Percentiles rank a stretch among this genome's conserved stretches.
Conservation (phyloP, 2,113 vertebrate genomes). For the Melanocharis versteri region DNA sequence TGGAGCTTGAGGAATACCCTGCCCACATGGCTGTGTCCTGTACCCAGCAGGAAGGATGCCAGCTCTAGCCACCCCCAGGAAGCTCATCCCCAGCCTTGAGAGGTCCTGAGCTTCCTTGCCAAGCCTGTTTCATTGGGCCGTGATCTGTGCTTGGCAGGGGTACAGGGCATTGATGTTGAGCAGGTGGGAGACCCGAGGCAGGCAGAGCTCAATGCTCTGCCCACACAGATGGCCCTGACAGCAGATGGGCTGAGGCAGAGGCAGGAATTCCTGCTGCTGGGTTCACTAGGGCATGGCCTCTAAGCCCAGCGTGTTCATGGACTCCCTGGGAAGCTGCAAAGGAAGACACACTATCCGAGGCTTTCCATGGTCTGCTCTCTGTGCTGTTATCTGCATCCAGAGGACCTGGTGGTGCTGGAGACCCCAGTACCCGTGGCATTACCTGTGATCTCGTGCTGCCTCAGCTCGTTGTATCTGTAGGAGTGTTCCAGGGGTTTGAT, state of each 20-base stretch:
- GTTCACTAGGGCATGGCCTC: constrained; percentile 13
- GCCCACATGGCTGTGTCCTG: neutral
- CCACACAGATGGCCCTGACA: constrained; percentile 43
- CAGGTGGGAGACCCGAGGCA: constrained; percentile 27
- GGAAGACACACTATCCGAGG: neutral
- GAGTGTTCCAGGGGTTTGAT: constrained; percentile 97
- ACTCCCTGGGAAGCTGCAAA: neutral
- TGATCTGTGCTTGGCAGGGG: constrained; percentile 15
- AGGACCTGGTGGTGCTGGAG: neutral
- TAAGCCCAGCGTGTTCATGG: neutral
- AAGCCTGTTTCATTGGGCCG: neutral
- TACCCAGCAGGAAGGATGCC: constrained; percentile 14
- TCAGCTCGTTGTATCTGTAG: constrained; percentile 95
- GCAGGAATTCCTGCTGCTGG: constrained; percentile 15
- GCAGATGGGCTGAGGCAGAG: constrained; percentile 13
- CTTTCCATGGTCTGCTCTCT: neutral
- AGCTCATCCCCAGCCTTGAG: constrained; percentile 32
- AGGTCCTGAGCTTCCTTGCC: constrained; percentile 37
- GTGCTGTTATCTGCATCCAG: neutral
- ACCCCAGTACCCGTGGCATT: neutral
- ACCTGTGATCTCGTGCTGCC: constrained; percentile 98
- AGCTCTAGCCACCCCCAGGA: constrained; percentile 28
- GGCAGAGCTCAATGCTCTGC: neutral
- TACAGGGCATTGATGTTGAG: constrained; percentile 19
- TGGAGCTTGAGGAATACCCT: neutral